phyloP scores from a whole-genome alignment of 37 sponge, comb jelly and placozoan species.

The Axinella damicornis region DNA sequence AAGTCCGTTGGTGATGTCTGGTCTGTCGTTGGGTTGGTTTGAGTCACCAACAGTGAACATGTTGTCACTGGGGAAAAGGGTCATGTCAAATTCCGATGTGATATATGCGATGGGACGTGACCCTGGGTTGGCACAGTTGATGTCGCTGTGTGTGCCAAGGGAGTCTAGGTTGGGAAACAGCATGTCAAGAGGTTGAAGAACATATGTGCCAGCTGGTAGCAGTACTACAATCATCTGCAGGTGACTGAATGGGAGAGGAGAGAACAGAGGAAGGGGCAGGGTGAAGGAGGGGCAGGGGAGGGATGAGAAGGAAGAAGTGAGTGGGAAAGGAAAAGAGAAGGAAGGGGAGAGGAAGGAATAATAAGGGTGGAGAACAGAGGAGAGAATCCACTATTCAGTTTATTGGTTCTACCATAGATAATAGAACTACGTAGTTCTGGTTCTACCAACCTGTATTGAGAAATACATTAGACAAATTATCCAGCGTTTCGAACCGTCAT shows the following conservation, averaged over 20 bases:
- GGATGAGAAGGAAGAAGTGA: not conserved
- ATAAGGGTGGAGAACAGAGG: too few relatives aligned
- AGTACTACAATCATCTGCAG: conserved; percentile 63
- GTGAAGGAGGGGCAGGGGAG: not conserved
- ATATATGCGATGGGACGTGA: conserved; percentile 40
- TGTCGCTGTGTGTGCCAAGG: conserved; percentile 4
- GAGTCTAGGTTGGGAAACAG: not conserved
- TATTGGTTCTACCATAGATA: too few relatives aligned
- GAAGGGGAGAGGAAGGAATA: too few relatives aligned
- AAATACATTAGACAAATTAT: too few relatives aligned
- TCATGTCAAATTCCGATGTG: conserved; percentile 59
- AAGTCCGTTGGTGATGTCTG: conserved; percentile 32
- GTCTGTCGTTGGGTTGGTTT: conserved; percentile 58
- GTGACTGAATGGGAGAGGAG: conserved; percentile 34
- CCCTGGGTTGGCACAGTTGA: not conserved
- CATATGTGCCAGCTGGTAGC: not conserved
- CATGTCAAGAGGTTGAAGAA: not conserved
- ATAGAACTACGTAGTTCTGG: too few relatives aligned
- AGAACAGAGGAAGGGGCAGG: too few relatives aligned
- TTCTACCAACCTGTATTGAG: too few relatives aligned
- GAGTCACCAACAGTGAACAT: conserved; percentile 12
- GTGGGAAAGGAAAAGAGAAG: too few relatives aligned
- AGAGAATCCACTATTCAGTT: too few relatives aligned
- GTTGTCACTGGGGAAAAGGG: conserved; percentile 22
- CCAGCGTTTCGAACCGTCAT: too few relatives aligned